Conservation (phyloP, 1,140 invertebrate species). For the Protaetia brevitarsis region DNA sequence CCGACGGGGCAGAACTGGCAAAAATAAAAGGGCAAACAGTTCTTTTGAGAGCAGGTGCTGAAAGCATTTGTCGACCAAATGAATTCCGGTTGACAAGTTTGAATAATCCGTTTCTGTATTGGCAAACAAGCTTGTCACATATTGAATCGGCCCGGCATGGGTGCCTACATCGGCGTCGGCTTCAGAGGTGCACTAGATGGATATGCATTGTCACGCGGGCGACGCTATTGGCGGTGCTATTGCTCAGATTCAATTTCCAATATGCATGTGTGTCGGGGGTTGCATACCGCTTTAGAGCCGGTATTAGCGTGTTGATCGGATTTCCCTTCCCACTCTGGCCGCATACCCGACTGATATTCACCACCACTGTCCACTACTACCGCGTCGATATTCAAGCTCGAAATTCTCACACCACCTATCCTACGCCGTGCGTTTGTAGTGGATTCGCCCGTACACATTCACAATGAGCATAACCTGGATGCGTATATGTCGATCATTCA, state of each 20-base stretch:
- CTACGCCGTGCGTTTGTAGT: slow-evolving; percentile 29
- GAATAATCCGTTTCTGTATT: slow-evolving; percentile 44
- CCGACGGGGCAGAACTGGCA: background rate
- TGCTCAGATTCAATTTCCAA: slow-evolving; percentile 47
- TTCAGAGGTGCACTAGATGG: slow-evolving; percentile 34
- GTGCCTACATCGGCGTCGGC: too few species aligned
- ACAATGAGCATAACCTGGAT: slow-evolving; percentile 25
- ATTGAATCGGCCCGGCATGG: slow-evolving; percentile 37
- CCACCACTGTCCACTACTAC: slow-evolving; percentile 30
- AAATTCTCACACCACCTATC: too few species aligned
- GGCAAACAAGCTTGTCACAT: slow-evolving; percentile 45
- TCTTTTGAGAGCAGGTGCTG: slow-evolving; percentile 25
- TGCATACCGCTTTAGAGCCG: slow-evolving; percentile 32
- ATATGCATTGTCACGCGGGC: slow-evolving; percentile 41
- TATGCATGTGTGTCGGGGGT: slow-evolving; percentile 39
- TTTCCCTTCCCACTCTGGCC: slow-evolving; percentile 28
- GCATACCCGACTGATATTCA: slow-evolving; percentile 21
- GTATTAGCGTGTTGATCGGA: slow-evolving; percentile 36
- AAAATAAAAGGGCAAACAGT: slow-evolving; percentile 30
- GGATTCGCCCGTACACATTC: slow-evolving; percentile 27
- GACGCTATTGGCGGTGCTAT: slow-evolving; percentile 40
- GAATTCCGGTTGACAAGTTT: slow-evolving; percentile 41
- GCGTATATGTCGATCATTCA: slow-evolving; percentile 31
- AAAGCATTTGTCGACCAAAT: slow-evolving; percentile 33
- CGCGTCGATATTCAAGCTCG: slow-evolving; percentile 28